Base-by-base conservation (phyloP, 2,888 invertebrate species). In the Catocala nupta region DNA sequence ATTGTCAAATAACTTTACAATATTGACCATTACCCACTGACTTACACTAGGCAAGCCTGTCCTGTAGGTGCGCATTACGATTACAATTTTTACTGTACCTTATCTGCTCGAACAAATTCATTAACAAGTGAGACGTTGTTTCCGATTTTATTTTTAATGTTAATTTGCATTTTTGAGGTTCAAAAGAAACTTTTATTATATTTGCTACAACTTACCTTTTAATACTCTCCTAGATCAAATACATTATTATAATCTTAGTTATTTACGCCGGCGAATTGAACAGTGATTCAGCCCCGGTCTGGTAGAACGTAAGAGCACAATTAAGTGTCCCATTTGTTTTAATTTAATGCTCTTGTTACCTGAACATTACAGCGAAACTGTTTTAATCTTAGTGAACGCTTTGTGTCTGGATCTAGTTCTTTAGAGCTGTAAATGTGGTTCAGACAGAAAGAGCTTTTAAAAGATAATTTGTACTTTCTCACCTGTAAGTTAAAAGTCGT, bases 321-420 rank as follows among this genome's bases (percentile, higher is more conserved):
- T 60, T 55, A 48, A 61, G 42, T 39, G 33, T 33, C 42, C n/a
- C 47, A 52, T 61, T 61, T 43, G 50, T 61, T 55, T 56, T 51
- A 61, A 61, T 61, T 55, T 55, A 56, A 56, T 61, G 52, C 25
- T 25, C 42, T 47, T 39, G 55, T 47, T 60, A 51, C 50, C 55
- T 56, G 60, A 12, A 44, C 51, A 4, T 34, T 25, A 25, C 25
- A 25, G 25, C 25, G 4, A 4, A 34, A 33, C 36, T 47, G 47
- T 47, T 42, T 55, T 47, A 61, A 61, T 61, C 55, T 60, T 44
- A 36, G 8, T 8, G n/a, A 36, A 45, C 13, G 33, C 7, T 36
- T 44, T 48, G 48, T 48, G 25, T 25, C 8, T 16, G 5, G 10
- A 48, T 5, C 25, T 25, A 48, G 0, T 10, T 25, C 9, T 16